Conservation (phyloP, 2,797 vertebrate genomes). For the Parauchenoglanis ngamensis region DNA sequence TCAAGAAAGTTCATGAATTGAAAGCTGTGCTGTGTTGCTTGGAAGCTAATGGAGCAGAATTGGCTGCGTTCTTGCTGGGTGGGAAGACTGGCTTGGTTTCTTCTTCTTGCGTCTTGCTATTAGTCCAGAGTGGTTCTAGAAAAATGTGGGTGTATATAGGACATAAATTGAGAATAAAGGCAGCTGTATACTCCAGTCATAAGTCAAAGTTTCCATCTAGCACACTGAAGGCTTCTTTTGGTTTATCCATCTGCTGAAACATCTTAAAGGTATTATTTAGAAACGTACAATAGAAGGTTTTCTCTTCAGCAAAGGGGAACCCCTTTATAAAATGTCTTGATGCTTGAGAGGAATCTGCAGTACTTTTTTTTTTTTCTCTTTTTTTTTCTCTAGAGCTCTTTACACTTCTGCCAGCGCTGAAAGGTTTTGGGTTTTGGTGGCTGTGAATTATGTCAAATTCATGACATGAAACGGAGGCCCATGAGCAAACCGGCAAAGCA, state of each 20-base stretch:
- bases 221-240: not conserved
- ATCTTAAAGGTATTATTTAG: slow-evolving; percentile 1
- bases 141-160: not conserved
- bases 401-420: too few species aligned
- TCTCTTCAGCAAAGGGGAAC: not conserved
- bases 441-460: not conserved
- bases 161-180: not conserved
- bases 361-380: not conserved
- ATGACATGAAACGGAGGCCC: not conserved
- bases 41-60: not conserved
- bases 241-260: not conserved
- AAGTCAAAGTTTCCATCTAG: not conserved
- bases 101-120: not conserved
- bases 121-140: not conserved
- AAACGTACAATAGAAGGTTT: not conserved
- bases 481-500: not conserved
- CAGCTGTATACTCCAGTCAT: not conserved
- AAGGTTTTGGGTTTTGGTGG: not conserved
- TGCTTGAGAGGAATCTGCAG: too few species aligned
- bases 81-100: slow-evolving; percentile 3
- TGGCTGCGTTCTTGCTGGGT: not conserved
- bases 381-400: not conserved
- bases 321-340: not conserved
- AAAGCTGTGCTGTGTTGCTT: not conserved
- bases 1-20: not conserved